phyloP scores from a whole-genome alignment of 2,113 vertebrate species.

The Paramisgurnus dabryanus region DNA sequence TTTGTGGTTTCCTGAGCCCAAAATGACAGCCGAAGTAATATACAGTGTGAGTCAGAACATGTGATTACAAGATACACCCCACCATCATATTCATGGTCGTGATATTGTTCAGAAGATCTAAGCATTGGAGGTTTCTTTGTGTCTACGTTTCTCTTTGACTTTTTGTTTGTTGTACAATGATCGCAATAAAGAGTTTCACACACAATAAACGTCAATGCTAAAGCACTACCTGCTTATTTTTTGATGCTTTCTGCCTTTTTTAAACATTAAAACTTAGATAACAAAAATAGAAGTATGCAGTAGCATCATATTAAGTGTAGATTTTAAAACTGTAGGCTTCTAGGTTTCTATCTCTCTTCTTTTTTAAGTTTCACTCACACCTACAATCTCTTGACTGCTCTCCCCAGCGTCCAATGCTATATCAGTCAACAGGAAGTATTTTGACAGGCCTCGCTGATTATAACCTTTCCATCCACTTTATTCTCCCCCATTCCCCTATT shows the following conservation, averaged over 20 bases:
- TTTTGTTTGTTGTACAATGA: not conserved
- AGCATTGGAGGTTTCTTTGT: not conserved
- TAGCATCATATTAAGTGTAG: too few species aligned
- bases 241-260: too few species aligned
- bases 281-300: too few species aligned
- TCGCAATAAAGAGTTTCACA: not conserved
- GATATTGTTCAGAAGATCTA: not conserved
- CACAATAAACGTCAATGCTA: not conserved
- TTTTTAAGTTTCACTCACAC: not conserved
- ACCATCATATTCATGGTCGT: not conserved
- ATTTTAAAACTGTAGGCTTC: not conserved
- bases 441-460: constrained; percentile 29
- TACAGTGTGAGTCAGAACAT: not conserved
- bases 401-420: not conserved
- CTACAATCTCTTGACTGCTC: not conserved
- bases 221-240: not conserved
- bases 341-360: not conserved
- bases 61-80: not conserved
- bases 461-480: constrained; percentile 18
- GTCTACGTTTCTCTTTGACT: not conserved
- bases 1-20: not conserved
- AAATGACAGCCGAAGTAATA: not conserved
- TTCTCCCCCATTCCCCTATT: constrained; percentile 8
- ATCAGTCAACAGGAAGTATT: constrained; percentile 37
- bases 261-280: too few species aligned